These are phyloP conservation scores for Lampropteryx suffumata DNA, from an alignment of 2,888 invertebrate species.

Conservation along the genomic window DNA sequence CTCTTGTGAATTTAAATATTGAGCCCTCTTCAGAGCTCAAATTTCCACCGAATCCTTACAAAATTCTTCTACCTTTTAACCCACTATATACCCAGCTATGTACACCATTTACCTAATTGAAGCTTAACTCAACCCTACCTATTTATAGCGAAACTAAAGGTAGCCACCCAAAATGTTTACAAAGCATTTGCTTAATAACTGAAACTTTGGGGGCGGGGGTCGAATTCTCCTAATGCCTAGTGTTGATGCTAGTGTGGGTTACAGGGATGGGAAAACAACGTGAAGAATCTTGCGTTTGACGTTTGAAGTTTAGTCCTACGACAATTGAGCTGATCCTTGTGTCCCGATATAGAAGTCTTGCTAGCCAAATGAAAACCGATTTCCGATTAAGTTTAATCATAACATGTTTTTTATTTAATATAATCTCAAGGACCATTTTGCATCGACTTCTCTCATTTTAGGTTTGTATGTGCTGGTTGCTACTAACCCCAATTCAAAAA, in stretches of 20 bases:
- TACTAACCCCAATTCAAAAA: too few relatives aligned
- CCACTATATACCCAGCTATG: slow-evolving; percentile 20
- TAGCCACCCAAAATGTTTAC: slow-evolving; percentile 79
- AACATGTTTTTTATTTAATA: too few relatives aligned
- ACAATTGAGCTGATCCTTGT: too few relatives aligned
- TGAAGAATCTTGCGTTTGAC: not conserved
- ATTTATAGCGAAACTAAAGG: slow-evolving; percentile 77
- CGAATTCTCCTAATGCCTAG: slow-evolving; percentile 78
- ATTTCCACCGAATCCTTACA: slow-evolving; percentile 18
- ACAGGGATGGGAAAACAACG: slow-evolving; percentile 29
- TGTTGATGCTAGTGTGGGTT: slow-evolving; percentile 50
- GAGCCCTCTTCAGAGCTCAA: not conserved
- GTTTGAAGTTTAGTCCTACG: too few relatives aligned
- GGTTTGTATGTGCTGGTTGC: too few relatives aligned
- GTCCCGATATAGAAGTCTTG: too few relatives aligned
- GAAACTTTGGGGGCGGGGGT: slow-evolving; percentile 76
- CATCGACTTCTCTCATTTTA: too few relatives aligned
- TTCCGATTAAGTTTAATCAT: too few relatives aligned
- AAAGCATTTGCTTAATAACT: slow-evolving; percentile 83
- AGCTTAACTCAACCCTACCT: slow-evolving; percentile 70
- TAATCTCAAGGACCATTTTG: too few relatives aligned
- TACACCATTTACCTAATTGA: slow-evolving; percentile 60
- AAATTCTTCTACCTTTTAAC: slow-evolving; percentile 20
- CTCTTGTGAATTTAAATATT: too few relatives aligned
- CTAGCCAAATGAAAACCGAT: too few relatives aligned